A percentile compares a stretch with the other conserved stretches of the same genome.
Conservation (phyloP, 2,888 invertebrate species). For the Cynaeus angustus region DNA sequence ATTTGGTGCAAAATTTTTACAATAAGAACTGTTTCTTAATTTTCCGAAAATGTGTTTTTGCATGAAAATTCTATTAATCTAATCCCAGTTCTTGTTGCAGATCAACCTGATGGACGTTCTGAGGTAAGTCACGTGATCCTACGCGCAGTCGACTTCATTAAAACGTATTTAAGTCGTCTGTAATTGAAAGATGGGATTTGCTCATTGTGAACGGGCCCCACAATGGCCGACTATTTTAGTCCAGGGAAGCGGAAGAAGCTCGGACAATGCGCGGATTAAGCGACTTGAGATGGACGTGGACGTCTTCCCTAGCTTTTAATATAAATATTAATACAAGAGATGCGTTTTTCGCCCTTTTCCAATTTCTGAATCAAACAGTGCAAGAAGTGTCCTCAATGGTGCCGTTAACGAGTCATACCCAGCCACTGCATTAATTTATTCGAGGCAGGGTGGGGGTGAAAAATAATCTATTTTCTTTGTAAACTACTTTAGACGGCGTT, state of each 20-base stretch:
- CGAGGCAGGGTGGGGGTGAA: conserved; percentile 53
- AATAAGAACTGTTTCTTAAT: no score
- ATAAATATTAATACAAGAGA: conserved; percentile 50
- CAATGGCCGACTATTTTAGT: conserved; percentile 60
- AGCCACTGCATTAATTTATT: conserved; percentile 56
- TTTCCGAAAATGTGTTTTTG: no score
- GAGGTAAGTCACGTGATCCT: conserved; percentile 47
- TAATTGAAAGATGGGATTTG: conserved; percentile 65
- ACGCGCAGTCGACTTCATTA: conserved; percentile 56
- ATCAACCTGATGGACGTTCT: background rate
- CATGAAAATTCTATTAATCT: background rate
- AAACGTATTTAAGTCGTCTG: conserved; percentile 58
- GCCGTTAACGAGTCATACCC: conserved; percentile 36
- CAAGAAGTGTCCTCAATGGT: conserved; percentile 14
- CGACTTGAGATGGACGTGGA: conserved; percentile 54
- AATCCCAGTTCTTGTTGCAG: conserved; percentile 40
- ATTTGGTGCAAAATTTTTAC: background rate
- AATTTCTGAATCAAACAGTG: background rate
- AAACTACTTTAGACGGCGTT: conserved; percentile 65
- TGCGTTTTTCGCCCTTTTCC: conserved; percentile 12
- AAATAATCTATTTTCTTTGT: conserved; percentile 66
- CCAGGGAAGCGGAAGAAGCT: conserved; percentile 59
- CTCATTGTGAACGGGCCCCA: conserved; percentile 59
- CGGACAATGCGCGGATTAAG: conserved; percentile 64
- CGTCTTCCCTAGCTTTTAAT: conserved; percentile 47